Evolutionary conservation across 1,140 invertebrate species (phyloP).

Genomic region (Orius insidiosus): DNA sequence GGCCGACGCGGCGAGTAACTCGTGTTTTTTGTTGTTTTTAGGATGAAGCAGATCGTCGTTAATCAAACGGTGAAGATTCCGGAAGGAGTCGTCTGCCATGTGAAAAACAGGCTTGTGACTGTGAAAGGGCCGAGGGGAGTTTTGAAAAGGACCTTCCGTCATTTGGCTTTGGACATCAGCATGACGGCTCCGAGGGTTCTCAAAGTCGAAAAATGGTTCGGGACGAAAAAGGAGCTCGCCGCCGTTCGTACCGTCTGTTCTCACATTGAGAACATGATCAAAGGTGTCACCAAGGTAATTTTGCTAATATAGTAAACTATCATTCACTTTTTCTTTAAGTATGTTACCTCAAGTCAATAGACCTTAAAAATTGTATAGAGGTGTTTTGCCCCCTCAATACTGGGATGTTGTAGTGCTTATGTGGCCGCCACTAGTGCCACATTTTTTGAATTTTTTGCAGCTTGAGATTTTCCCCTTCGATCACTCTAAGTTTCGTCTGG

Average conservation of each 20-base stretch:
- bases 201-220: slow-evolving; percentile 98
- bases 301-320: too few species aligned
- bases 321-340: too few species aligned
- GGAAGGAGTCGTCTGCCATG: slow-evolving; percentile 64
- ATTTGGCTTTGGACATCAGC: slow-evolving; percentile 86
- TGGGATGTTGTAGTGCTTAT: too few species aligned
- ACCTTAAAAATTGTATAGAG: too few species aligned
- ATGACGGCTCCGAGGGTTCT: slow-evolving; percentile 41
- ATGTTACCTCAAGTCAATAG: too few species aligned
- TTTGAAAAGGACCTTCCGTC: slow-evolving; percentile 81
- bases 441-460: too few species aligned
- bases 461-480: too few species aligned
- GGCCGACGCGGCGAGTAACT: too few species aligned
- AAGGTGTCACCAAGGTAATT: slow-evolving; percentile 64
- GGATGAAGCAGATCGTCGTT: slow-evolving; percentile 90
- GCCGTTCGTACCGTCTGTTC: slow-evolving; percentile 95
- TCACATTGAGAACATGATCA: slow-evolving; percentile 98
- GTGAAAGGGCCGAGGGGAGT: slow-evolving; percentile 86
- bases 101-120: slow-evolving; percentile 80
- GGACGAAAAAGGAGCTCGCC: slow-evolving; percentile 92
- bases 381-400: too few species aligned
- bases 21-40: slow-evolving; percentile 23
- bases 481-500: too few species aligned
- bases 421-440: too few species aligned
- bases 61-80: slow-evolving; percentile 88